phyloP scores from a whole-genome alignment of 2,797 vertebrate species.

The Mastacembelus armatus region DNA sequence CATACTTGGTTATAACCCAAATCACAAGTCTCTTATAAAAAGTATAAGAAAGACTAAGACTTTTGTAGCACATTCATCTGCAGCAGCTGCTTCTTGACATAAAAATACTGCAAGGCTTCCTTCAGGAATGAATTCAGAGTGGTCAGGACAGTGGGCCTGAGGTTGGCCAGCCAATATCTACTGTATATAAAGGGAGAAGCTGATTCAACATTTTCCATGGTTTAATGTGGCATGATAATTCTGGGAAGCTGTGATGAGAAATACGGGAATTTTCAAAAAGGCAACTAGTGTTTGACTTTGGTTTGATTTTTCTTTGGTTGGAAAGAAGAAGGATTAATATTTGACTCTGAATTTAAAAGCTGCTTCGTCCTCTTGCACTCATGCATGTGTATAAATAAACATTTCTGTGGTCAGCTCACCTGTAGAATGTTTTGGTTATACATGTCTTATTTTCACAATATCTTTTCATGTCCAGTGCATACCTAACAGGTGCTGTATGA shows the following conservation, averaged over 20 bases:
- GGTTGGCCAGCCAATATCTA: conserved; percentile 66
- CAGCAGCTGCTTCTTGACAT: conserved; percentile 45
- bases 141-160: conserved; percentile 55
- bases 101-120: conserved; percentile 38
- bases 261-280: conserved; percentile 76
- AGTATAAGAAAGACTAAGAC: conserved; percentile 2
- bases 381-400: conserved; percentile 76
- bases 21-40: background rate
- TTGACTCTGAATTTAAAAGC: conserved; percentile 79
- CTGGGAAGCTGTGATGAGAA: conserved; percentile 75
- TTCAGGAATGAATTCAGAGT: conserved; percentile 57
- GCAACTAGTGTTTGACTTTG: conserved; percentile 77
- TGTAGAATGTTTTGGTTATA: conserved; percentile 68
- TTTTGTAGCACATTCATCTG: conserved; percentile 13
- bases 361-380: conserved; percentile 66
- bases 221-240: conserved; percentile 82
- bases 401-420: conserved; percentile 76
- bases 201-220: conserved; percentile 81
- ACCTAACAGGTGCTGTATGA: conserved; percentile 22
- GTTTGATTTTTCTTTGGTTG: conserved; percentile 79
- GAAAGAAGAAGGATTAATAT: conserved; percentile 72
- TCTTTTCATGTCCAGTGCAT: conserved; percentile 45
- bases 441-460: conserved; percentile 66
- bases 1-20: background rate
- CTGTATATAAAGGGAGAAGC: conserved; percentile 74